A percentile compares a stretch with the other conserved stretches of the same genome.
Evolutionary conservation across 2,797 vertebrate genomes (phyloP).

Genomic region (Malacoctenus gilli): DNA sequence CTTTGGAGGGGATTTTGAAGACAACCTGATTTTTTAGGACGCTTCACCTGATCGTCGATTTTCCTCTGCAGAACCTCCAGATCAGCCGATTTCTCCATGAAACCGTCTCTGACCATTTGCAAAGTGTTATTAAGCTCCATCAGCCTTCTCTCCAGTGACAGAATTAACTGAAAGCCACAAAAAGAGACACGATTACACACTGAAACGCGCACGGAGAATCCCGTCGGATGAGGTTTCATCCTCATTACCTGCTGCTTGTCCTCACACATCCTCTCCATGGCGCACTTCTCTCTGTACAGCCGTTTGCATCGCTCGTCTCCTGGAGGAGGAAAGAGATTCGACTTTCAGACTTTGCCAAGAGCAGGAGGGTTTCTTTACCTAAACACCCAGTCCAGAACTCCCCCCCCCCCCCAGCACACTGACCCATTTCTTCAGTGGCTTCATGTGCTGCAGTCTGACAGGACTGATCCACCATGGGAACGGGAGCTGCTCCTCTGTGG

Average conservation of each 20-base stretch:
- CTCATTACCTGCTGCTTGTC: constrained; percentile 78
- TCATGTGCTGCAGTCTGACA: constrained; percentile 58
- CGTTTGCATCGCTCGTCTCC: constrained; percentile 46
- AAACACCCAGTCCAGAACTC: too few species aligned
- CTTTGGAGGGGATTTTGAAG: too few species aligned
- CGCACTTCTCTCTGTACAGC: constrained; percentile 76
- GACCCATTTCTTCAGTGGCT: constrained; percentile 49
- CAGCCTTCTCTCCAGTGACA: constrained; percentile 75
- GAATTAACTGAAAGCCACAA: constrained; percentile 68
- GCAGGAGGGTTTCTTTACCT: too few species aligned
- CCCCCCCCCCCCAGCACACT: too few species aligned
- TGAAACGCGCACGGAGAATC: background rate
- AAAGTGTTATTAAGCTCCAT: constrained; percentile 69
- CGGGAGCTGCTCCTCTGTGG: background rate
- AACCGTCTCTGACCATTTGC: constrained; percentile 67
- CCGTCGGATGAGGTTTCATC: background rate
- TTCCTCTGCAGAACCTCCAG: constrained; percentile 68
- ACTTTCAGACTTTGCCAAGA: background rate
- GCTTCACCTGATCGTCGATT: constrained; percentile 67
- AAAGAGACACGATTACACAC: background rate
- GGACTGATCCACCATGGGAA: constrained; percentile 23
- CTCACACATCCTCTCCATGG: constrained; percentile 74
- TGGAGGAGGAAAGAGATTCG: constrained; percentile 15
- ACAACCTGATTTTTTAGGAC: too few species aligned
- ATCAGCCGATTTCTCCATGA: constrained; percentile 70